Evolutionary conservation across 1,140 invertebrate species (phyloP).

Genomic region (Vanessa tameamea): DNA sequence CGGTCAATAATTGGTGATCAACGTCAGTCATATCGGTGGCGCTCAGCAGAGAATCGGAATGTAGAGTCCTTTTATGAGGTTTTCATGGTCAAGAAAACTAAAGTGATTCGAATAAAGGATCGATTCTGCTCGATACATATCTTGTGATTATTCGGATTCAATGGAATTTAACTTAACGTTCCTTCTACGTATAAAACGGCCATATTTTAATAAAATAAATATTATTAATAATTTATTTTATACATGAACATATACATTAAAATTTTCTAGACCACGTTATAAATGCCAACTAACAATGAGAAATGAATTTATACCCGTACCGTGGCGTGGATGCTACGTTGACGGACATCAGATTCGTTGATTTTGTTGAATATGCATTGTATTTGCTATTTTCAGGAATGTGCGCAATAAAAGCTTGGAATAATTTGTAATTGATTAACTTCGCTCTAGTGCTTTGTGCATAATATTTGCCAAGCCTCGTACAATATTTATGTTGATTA

Average conservation of each 20-base stretch:
- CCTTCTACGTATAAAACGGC: too few relatives aligned
- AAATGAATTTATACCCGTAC: slow-evolving; percentile 50
- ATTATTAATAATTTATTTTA: not conserved
- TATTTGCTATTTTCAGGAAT: slow-evolving; percentile 22
- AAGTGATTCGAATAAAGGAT: too few relatives aligned
- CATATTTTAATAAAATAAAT: too few relatives aligned
- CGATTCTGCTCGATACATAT: too few relatives aligned
- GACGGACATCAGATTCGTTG: slow-evolving; percentile 29
- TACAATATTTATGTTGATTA: slow-evolving; percentile 5
- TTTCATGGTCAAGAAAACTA: too few relatives aligned
- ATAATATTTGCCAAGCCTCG: not conserved
- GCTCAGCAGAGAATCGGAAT: too few relatives aligned
- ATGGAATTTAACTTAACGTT: too few relatives aligned
- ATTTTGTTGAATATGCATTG: slow-evolving; percentile 34
- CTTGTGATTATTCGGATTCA: too few relatives aligned
- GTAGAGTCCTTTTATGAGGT: too few relatives aligned
- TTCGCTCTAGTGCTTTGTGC: not conserved
- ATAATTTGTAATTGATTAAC: slow-evolving; percentile 8
- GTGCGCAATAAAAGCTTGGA: slow-evolving; percentile 9
- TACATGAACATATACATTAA: not conserved
- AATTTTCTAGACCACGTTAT: slow-evolving; percentile 25
- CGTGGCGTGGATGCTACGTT: slow-evolving; percentile 18
- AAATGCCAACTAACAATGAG: slow-evolving; percentile 36
- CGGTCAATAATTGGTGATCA: too few relatives aligned
- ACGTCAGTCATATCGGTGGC: too few relatives aligned